Conservation (phyloP, 2,113 vertebrate genomes). For the Rhinoptilus africanus region DNA sequence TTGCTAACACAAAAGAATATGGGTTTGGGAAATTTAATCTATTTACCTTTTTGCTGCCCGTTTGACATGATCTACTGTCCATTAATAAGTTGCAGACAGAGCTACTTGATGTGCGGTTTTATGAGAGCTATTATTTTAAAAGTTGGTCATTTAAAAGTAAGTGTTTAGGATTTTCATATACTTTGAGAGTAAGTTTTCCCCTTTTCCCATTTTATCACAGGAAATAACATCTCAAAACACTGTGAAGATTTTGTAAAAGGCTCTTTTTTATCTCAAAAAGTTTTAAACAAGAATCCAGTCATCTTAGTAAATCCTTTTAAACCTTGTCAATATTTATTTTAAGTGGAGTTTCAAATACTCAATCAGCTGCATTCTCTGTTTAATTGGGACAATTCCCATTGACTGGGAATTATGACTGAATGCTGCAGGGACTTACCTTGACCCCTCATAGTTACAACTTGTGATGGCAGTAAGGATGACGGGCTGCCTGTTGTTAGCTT, state of each 20-base stretch:
- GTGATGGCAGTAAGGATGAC: background rate
- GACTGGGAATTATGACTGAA: background rate
- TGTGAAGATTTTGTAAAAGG: background rate
- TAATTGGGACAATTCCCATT: background rate
- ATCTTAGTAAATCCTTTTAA: constrained; percentile 41
- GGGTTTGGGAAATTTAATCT: background rate
- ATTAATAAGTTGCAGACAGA: background rate
- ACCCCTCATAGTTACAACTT: background rate
- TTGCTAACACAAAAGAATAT: background rate
- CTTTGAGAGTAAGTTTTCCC: background rate
- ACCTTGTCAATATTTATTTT: constrained; percentile 36
- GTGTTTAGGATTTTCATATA: constrained; percentile 1
- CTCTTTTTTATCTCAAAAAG: background rate
- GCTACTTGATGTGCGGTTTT: background rate
- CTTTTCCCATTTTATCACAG: constrained; percentile 13
- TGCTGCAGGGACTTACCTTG: background rate
- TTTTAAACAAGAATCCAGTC: constrained; percentile 24
- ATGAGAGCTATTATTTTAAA: background rate
- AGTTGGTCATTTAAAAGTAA: background rate
- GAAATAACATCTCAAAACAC: background rate
- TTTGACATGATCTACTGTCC: background rate
- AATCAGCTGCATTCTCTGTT: background rate
- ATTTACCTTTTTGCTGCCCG: background rate
- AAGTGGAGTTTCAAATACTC: background rate
- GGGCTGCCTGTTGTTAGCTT: background rate